Base-by-base conservation (phyloP, 1,140 invertebrate genomes). In the Caenorhabditis elegans region DNA sequence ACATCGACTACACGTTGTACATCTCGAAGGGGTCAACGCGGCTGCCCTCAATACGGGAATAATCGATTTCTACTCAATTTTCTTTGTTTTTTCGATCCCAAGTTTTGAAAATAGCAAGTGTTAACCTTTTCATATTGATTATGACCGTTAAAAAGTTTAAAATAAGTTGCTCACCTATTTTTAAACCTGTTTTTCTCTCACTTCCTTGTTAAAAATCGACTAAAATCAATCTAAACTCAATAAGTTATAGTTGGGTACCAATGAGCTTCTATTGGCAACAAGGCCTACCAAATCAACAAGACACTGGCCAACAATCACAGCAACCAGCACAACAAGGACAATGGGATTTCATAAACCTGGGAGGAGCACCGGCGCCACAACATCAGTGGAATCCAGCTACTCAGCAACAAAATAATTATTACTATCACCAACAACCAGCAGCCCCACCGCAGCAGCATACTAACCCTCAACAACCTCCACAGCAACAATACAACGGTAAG, bases 1-100 rank as follows among this genome's bases (percentile, higher is more conserved):
- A n/a, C n/a, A n/a, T n/a, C n/a, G 26, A 39, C 60, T 70, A 70
- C 60, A 70, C 60, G 60, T 70, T 70, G 60, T 70, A 11, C 60
- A 39, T 8, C 34, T 34, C 13, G 26, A 8, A 43, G 53, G 53
- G 60, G 60, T 70, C 60, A 39, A 24, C 34, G n/a, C 26, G 3
- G 31, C 4, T 70, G 31, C n/a, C 31, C 60, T 70, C 60, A 70
- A 70, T 70, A 39, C 60, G 31, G 13, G 26, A 22, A 39, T n/a
- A 17, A 70, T 70, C 34, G 60, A 70, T 70, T 70, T 70, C 10
- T 22, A 39, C 34, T 10, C 34, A 1, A 8, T 43, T 36, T 39
- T 6, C 19, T 22, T 39, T 24, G 2, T 39, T 43, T 19, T 24
- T 70, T 39, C 17, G 17, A 8, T 19, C 6, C 6, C 3, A 11